These are phyloP conservation scores for Balaenoptera acutorostrata DNA, from an alignment of 2,113 vertebrate genomes.

Conservation along the genomic window DNA sequence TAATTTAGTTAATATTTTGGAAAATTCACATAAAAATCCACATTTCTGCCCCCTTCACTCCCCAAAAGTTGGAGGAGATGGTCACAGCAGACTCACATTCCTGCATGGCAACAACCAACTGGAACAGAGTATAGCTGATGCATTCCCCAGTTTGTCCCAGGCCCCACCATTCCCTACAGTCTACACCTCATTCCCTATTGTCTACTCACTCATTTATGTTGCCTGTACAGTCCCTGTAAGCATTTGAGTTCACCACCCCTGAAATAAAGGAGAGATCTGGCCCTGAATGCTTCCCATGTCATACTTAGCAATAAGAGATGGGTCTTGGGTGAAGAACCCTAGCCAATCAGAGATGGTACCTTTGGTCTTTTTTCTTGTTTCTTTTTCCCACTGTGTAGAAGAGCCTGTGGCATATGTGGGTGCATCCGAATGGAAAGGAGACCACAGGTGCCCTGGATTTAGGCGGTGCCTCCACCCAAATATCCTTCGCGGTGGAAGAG, in stretches of 20 bases:
- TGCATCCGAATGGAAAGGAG: slow-evolving; percentile 82
- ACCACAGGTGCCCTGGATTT: slow-evolving; percentile 93
- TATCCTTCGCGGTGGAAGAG: slow-evolving; percentile 84
- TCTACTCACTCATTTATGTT: background rate
- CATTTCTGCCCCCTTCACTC: background rate
- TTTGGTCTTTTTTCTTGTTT: slow-evolving; percentile 27
- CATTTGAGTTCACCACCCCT: background rate
- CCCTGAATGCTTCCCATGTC: background rate
- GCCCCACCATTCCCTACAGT: background rate
- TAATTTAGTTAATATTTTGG: background rate
- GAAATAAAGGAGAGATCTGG: background rate
- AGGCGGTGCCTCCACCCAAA: slow-evolving; percentile 96
- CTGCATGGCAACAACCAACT: background rate
- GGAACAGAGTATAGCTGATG: no score
- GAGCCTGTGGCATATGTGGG: slow-evolving; percentile 87
- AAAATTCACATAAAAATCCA: background rate
- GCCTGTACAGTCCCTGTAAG: background rate
- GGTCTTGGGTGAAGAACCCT: background rate
- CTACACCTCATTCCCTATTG: background rate
- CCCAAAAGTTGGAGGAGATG: background rate
- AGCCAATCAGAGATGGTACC: background rate
- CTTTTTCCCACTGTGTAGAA: slow-evolving; percentile 78
- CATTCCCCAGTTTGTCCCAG: background rate
- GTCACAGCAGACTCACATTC: background rate
- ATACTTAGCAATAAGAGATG: background rate